phyloP scores from a whole-genome alignment of 2,797 vertebrate genomes.

The Catharus ustulatus region DNA sequence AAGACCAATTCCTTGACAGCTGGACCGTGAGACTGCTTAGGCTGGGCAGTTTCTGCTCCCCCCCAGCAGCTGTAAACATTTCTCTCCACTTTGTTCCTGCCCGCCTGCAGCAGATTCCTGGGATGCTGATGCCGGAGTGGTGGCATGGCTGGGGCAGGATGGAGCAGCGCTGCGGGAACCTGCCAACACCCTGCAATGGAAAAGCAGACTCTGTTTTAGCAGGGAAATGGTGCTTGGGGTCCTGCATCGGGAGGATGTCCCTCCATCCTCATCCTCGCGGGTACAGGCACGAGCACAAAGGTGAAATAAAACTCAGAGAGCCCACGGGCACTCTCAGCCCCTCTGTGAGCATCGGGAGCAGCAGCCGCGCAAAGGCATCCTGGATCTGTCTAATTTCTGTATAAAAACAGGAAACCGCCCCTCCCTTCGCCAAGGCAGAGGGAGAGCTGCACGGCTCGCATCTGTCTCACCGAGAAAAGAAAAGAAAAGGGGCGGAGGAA shows the following conservation, averaged over 20 bases:
- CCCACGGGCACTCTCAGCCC: accelerated
- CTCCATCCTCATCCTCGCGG: background rate
- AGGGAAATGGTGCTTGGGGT: background rate
- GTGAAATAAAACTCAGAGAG: background rate
- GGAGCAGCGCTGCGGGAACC: background rate
- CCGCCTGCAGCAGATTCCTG: background rate
- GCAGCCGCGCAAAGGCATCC: slow-evolving; percentile 6
- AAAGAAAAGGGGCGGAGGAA: background rate
- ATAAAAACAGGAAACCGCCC: slow-evolving; percentile 52
- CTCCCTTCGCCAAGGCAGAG: slow-evolving; percentile 16
- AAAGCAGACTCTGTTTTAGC: background rate
- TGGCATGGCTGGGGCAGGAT: background rate
- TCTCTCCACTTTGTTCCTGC: slow-evolving; percentile 5
- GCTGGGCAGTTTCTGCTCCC: background rate
- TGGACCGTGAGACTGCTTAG: background rate
- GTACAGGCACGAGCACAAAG: background rate
- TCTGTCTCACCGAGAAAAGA: background rate
- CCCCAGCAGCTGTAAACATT: background rate
- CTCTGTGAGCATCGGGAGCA: background rate
- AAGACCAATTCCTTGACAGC: slow-evolving; percentile 17
- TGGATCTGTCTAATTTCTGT: slow-evolving; percentile 16
- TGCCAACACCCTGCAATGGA: background rate
- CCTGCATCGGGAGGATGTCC: accelerated
- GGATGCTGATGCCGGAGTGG: background rate
- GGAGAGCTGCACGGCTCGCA: background rate